Conservation (phyloP, 2,113 vertebrate genomes). For the Neogale vison region DNA sequence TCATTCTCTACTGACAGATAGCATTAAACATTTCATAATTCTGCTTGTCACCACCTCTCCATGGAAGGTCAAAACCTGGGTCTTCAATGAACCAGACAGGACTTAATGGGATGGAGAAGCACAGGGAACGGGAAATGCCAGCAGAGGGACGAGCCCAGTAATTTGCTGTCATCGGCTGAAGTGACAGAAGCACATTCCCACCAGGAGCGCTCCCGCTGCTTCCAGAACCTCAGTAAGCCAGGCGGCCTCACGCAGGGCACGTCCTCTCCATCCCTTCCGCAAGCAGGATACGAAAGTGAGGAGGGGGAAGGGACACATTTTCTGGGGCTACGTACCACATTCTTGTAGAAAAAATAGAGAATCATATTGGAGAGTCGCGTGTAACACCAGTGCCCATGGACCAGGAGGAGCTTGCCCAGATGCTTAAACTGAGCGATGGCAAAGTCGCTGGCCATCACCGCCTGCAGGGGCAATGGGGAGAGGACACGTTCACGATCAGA, state of each 20-base stretch:
- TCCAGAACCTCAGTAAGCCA: neutral
- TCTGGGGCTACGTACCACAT: conserved; percentile 85
- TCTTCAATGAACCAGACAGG: conserved; percentile 68
- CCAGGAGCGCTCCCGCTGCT: neutral
- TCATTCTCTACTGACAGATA: conserved; percentile 26
- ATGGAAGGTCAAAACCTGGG: conserved; percentile 19
- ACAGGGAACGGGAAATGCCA: conserved; percentile 50
- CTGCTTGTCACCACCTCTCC: conserved; percentile 43
- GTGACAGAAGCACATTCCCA: neutral
- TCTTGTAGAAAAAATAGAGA: conserved; percentile 91
- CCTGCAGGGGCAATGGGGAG: conserved; percentile 75
- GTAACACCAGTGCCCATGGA: conserved; percentile 91
- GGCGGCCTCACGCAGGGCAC: fast-evolving
- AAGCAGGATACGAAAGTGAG: neutral
- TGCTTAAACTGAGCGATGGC: conserved; percentile 89
- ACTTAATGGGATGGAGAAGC: conserved; percentile 69
- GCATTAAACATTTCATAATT: conserved; percentile 55
- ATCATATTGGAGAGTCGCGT: conserved; percentile 88
- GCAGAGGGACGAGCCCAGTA: conserved; percentile 48
- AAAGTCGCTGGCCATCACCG: conserved; percentile 92
- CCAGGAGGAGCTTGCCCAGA: conserved; percentile 87
- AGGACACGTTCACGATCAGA: neutral
- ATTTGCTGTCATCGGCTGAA: conserved; percentile 48
- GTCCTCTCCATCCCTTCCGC: neutral
- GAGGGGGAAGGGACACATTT: neutral